These are phyloP conservation scores for Caenorhabditis inopinata DNA, from an alignment of 1,140 invertebrate species.

Conservation along the genomic window DNA sequence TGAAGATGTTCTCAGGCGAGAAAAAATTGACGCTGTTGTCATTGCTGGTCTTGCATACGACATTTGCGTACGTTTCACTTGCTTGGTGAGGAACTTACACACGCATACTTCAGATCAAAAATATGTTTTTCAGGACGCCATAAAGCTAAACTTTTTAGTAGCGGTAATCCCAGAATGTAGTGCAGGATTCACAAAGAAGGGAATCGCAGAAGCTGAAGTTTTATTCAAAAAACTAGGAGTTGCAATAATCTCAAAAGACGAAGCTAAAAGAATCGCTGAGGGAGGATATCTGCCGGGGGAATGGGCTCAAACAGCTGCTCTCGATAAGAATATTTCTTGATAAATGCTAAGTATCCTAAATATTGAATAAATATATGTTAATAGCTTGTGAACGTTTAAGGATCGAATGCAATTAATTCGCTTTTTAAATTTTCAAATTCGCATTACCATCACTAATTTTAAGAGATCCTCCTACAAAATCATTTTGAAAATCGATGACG, in stretches of 20 bases:
- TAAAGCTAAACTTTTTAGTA: background rate
- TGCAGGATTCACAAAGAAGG: background rate
- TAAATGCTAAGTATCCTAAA: no score
- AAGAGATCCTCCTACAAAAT: slow-evolving; percentile 91
- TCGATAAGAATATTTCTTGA: no score
- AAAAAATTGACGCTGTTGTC: slow-evolving; percentile 85
- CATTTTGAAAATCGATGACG: slow-evolving; percentile 95
- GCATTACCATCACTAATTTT: slow-evolving; percentile 74
- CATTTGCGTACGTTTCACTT: slow-evolving; percentile 77
- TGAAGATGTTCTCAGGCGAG: slow-evolving; percentile 77
- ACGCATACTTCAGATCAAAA: no score
- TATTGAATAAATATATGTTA: no score
- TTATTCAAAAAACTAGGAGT: background rate
- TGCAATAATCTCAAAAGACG: background rate
- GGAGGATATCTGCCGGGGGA: background rate
- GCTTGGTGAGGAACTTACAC: no score
- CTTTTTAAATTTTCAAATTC: no score
- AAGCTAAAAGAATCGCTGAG: background rate
- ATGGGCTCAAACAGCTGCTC: background rate
- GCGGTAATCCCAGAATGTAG: slow-evolving; percentile 1
- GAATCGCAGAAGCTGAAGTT: background rate
- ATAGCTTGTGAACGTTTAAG: no score
- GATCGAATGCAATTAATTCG: no score
- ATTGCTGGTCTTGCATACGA: slow-evolving; percentile 93
- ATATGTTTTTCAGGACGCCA: slow-evolving; percentile 8